Evolutionary conservation across 2,888 invertebrate species (phyloP).

Genomic region (Eilema griseolum): DNA sequence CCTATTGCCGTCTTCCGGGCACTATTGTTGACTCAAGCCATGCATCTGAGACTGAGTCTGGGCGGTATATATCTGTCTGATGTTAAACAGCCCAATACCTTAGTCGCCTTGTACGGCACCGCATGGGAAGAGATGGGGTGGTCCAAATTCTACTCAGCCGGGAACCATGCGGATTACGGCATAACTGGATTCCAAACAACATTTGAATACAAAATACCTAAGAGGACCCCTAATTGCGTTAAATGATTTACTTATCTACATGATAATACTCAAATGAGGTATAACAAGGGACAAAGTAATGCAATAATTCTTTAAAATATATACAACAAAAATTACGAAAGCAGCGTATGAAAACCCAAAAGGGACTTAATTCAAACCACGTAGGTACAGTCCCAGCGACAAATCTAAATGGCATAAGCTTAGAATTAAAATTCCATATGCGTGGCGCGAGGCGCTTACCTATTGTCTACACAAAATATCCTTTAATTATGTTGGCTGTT

Average conservation of each 20-base stretch:
- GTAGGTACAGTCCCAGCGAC: slow-evolving; percentile 65
- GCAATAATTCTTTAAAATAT: slow-evolving; percentile 28
- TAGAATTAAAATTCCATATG: slow-evolving; percentile 81
- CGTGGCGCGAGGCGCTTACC: slow-evolving; percentile 74
- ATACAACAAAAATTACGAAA: slow-evolving; percentile 29
- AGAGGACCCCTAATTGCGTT: neutral
- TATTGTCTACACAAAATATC: slow-evolving; percentile 82
- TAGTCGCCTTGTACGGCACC: too few species aligned
- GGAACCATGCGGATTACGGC: neutral
- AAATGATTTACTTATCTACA: slow-evolving; percentile 12
- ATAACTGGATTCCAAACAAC: neutral
- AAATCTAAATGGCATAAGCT: slow-evolving; percentile 77
- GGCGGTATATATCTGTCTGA: too few species aligned
- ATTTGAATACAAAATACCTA: neutral
- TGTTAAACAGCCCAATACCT: too few species aligned
- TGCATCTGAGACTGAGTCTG: too few species aligned
- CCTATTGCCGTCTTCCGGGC: too few species aligned
- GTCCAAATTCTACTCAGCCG: too few species aligned
- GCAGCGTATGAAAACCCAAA: slow-evolving; percentile 39
- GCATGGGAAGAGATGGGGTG: too few species aligned
- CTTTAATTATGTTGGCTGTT: slow-evolving; percentile 76
- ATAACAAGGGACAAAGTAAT: slow-evolving; percentile 16
- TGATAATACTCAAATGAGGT: slow-evolving; percentile 16
- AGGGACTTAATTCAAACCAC: slow-evolving; percentile 59
- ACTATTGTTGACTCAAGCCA: too few species aligned